Evolutionary conservation across 2,797 vertebrate species (phyloP), one percentile per base, ranked within the genome.

Genomic region (Apogon hyalosoma): DNA sequence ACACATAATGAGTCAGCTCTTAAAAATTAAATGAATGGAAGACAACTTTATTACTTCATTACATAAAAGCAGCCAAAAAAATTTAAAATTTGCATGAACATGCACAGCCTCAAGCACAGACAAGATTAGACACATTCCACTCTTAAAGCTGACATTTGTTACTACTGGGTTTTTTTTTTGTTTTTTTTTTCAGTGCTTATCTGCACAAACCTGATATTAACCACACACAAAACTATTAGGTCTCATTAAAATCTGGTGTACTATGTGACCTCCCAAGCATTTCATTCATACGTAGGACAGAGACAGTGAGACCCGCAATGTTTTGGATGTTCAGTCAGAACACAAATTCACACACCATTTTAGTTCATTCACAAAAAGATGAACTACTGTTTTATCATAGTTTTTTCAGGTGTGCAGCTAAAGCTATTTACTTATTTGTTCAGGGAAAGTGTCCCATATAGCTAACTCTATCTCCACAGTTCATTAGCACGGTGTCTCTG

Each of bases 41-140:
- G 31, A 8, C 33, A 57, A 45, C 14, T 67, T 46, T 43, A 12
- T 45, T 28, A 63, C 41, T 28, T 51, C 77, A 52, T 40, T 49
- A 39, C 42, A 69, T 48, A 40, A 56, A 79, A 46, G 58, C 15
- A 57, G 19, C 31, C 18, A 21, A 1, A 6, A 11, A 52, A 39
- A 43, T n/a, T n/a, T n/a, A 50, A 68, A 49, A 42, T n/a, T 28
- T 2, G 2, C 40, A 19, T 18, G 16, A 43, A 41, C 43, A 69
- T 28, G 19, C 18, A 72, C 24, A 31, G 69, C 70, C 45, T 7
- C 10, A 18, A 71, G 83, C 72, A 11, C 11, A 58, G 72, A 67
- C 86, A 59, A 63, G 88, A 84, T 40, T 6, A 10, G 59, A 72
- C 87, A 77, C 31, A 74, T 74, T 69, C 8, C 1, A 63, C 15